phyloP scores from a whole-genome alignment of 2,888 invertebrate species.

The Hoplodrina ambigua region DNA sequence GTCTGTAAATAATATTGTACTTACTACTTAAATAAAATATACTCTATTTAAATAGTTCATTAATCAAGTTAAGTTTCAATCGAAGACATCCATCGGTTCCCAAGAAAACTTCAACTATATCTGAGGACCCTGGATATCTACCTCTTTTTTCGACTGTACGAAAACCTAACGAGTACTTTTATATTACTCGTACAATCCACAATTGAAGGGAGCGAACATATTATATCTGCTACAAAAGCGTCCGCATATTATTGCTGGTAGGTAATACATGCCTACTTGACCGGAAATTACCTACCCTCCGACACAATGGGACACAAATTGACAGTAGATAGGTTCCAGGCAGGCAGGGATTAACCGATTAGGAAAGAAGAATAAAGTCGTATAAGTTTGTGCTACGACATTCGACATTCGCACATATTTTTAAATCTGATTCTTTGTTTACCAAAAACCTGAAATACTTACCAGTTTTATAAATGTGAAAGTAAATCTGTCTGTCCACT shows the following conservation, averaged over 20 bases:
- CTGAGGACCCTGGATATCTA: no score
- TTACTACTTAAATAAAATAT: no score
- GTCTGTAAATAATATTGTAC: no score
- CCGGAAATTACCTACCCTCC: slow-evolving; percentile 56
- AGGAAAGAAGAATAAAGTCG: slow-evolving; percentile 5
- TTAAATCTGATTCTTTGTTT: no score
- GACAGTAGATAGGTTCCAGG: slow-evolving; percentile 26
- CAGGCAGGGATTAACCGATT: slow-evolving; percentile 14
- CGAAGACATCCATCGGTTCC: no score
- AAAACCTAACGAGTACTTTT: background rate
- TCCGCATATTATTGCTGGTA: slow-evolving; percentile 35
- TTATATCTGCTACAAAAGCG: slow-evolving; percentile 33
- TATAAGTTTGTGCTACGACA: background rate
- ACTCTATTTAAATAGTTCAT: no score
- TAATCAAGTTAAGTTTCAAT: no score
- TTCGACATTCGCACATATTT: background rate
- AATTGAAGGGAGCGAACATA: slow-evolving; percentile 40
- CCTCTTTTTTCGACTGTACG: background rate
- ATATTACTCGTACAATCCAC: background rate
- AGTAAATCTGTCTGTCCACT: no score
- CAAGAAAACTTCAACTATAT: no score
- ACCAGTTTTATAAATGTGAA: no score
- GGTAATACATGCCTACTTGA: slow-evolving; percentile 42
- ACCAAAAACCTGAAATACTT: no score
- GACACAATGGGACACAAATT: slow-evolving; percentile 50